Conservation (phyloP, 1,140 invertebrate genomes). For the Drosophila trapezifrons region DNA sequence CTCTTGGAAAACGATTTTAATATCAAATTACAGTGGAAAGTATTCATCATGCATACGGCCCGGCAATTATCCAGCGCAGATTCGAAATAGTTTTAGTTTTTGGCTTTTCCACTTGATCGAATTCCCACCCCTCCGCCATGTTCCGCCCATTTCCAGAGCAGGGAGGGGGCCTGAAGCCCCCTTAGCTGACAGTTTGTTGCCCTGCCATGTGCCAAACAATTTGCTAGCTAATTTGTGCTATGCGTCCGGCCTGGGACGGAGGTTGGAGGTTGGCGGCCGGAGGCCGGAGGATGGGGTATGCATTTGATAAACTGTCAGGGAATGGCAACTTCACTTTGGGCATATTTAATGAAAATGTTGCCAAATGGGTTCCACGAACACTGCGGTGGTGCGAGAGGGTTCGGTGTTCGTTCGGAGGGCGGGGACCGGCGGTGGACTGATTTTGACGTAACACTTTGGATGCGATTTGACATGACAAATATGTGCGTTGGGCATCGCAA, state of each 20-base stretch:
- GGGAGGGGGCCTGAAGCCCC: background rate
- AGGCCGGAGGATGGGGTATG: constrained; percentile 42
- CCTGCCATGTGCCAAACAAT: constrained; percentile 71
- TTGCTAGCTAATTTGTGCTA: constrained; percentile 75
- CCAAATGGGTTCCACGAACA: constrained; percentile 60
- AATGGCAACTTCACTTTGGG: constrained; percentile 81
- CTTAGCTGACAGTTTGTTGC: constrained; percentile 47
- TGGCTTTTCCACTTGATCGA: constrained; percentile 55
- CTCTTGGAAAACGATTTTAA: constrained; percentile 39
- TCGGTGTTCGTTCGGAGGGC: background rate
- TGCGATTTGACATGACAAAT: constrained; percentile 83
- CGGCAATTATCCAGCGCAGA: constrained; percentile 40
- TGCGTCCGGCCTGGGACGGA: constrained; percentile 32
- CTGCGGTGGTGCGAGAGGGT: background rate
- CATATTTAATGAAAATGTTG: constrained; percentile 83
- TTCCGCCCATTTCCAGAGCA: background rate
- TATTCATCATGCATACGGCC: constrained; percentile 38
- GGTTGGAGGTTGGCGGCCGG: background rate
- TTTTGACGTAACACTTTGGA: constrained; percentile 81
- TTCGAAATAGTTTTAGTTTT: constrained; percentile 53
- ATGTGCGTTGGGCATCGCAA: constrained; percentile 74
- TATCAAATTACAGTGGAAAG: constrained; percentile 43
- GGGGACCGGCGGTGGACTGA: constrained; percentile 40
- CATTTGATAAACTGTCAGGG: constrained; percentile 82
- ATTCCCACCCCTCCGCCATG: constrained; percentile 4